Evolutionary conservation across 53 echinoderm and acorn worm species (phyloP).

Genomic region (Crossaster papposus): DNA sequence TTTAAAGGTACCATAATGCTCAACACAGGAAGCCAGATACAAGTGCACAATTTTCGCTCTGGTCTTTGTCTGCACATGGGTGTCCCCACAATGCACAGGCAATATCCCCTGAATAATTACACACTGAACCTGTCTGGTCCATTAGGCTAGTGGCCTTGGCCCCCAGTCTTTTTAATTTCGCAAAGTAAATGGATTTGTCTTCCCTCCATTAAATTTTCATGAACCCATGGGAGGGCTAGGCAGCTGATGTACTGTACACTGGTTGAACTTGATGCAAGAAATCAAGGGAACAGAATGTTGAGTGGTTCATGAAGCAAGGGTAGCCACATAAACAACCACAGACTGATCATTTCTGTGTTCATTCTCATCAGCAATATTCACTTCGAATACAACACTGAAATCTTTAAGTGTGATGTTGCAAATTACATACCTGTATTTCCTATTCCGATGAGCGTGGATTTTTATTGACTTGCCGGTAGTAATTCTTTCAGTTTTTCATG

Average conservation of each 20-base stretch:
- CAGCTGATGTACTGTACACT: background rate
- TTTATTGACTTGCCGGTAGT: too few species aligned
- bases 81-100: background rate
- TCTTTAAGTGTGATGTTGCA: too few species aligned
- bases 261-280: background rate
- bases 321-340: too few species aligned
- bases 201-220: conserved; percentile 29
- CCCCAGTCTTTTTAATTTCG: conserved; percentile 25
- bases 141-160: conserved; percentile 43
- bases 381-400: too few species aligned
- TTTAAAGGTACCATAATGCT: background rate
- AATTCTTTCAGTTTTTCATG: too few species aligned
- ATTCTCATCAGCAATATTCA: too few species aligned
- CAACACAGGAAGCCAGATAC: background rate
- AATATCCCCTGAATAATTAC: conserved; percentile 11
- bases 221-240: conserved; percentile 41
- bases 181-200: conserved; percentile 47
- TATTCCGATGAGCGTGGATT: too few species aligned
- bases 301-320: too few species aligned
- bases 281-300: too few species aligned
- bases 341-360: too few species aligned
- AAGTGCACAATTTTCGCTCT: background rate
- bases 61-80: background rate
- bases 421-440: too few species aligned
- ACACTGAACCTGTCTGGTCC: background rate